Evolutionary conservation across 2,797 vertebrate genomes (phyloP).

Genomic region (Falco columbarius): DNA sequence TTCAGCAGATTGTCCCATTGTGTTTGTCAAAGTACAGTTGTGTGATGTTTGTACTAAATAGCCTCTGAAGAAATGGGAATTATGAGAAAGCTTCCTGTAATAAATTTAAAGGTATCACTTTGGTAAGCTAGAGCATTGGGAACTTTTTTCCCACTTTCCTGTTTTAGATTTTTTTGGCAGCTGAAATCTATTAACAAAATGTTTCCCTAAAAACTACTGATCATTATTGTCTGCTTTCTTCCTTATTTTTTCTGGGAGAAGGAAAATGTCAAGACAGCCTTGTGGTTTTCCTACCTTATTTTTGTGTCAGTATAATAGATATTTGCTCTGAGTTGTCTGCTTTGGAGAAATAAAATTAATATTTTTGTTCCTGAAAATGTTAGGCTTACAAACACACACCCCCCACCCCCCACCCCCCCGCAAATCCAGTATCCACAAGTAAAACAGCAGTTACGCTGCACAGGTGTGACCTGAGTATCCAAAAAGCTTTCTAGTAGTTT

Average conservation of each 20-base stretch:
- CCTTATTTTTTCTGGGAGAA: not conserved
- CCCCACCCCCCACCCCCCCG: fast-evolving
- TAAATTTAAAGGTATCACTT: not conserved
- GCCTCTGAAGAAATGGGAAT: not conserved
- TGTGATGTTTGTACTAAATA: not conserved
- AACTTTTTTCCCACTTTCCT: not conserved
- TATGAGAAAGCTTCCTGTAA: not conserved
- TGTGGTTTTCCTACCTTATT: not conserved
- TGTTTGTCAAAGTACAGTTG: not conserved
- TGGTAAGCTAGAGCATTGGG: not conserved
- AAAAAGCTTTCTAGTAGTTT: not conserved
- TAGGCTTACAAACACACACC: not conserved
- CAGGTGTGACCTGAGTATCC: not conserved
- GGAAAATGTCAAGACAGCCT: not conserved
- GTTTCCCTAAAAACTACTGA: not conserved
- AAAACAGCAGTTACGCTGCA: not conserved
- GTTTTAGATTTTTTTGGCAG: not conserved
- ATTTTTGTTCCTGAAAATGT: not conserved
- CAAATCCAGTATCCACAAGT: not conserved
- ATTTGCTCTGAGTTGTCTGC: not conserved
- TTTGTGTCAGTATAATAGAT: not conserved
- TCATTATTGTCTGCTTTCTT: not conserved
- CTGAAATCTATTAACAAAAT: not conserved
- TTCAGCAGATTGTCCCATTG: not conserved
- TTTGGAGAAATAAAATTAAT: not conserved